Evolutionary conservation across 2,888 invertebrate genomes (phyloP), one percentile per base, ranked within the genome.

Genomic region (Eremobia ochroleuca): DNA sequence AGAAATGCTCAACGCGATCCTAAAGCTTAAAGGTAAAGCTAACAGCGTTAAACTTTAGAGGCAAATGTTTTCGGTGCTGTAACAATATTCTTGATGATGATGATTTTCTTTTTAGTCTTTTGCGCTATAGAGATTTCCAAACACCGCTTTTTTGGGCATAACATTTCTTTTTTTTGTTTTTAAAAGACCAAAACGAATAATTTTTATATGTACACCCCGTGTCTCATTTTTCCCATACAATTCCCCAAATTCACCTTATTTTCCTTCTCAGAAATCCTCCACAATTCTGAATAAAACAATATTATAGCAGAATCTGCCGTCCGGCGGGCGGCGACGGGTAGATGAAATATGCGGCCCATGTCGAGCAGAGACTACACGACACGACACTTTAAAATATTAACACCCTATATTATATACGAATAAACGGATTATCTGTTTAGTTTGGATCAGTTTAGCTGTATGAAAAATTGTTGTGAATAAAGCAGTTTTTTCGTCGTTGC

Each of bases 371-470:
- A 93, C 93, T 93, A 94, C 93, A 93, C 93, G 95, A 95, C 95
- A 95, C 92, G 92, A 94, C 95, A 95, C 95, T 96, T 95, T 95
- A 95, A 95, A 96, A 95, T 96, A 96, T 96, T 95, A 95, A 90
- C 93, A 88, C 85, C 85, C 84, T 86, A 87, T 87, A 85, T 87
- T 87, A 88, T 88, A 80, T 73, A 73, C 71, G 80, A 77, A 83
- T 83, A 81, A 86, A 86, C 82, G 80, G 79, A 90, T 90, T 84
- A 88, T 85, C 81, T 81, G 73, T 81, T 83, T 84, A 81, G 77
- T 80, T 87, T 74, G 61, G 31, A 87, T 61, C 28, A 66, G 74
- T 77, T 78, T 76, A 76, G 71, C 28, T 49, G 66, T 49, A 66
- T 61, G 68, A 77, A 67, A 73, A 73, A 75, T 78, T 67, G 61